Base-by-base conservation (phyloP, 1,140 invertebrate genomes). In the Drosophila kohkoa region DNA sequence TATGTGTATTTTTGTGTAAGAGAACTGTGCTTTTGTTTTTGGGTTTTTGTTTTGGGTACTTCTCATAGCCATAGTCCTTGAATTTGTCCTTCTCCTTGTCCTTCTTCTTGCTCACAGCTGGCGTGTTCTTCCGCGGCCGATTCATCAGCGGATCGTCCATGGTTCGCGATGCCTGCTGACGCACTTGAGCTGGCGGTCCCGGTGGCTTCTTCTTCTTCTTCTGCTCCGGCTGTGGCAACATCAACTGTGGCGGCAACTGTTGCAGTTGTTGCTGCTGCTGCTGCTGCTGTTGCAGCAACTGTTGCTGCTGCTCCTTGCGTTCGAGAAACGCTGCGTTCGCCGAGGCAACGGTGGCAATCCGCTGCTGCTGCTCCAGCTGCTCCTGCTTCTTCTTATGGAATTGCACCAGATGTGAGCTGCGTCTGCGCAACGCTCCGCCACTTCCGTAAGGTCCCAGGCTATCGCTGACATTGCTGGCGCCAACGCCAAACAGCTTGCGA, bases 141-240 rank as follows among this genome's bases (percentile, higher is more conserved):
- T 92, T 89, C 90, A 92, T 92, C 55, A 92, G 52, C 1, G 90
- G 90, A 72, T 87, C 82, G 0, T 92, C 90, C 90, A 92, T 91
- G 71, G 78, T 82, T 5, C 90, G 83, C 1, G 90, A 89, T 0
- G 83, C 77, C n/a, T 91, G 90, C 16, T 86, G 77, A 5, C 90
- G 57, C 46, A 77, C 82, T 20, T 91, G 90, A 0, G 90, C 71
- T 25, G 90, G 90, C 11, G 90, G 90, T 10, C 90, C 90, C 0
- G 79, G 87, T 3, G 83, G 74, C 41, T 92, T 91, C 68, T 92
- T 92, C 54, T 92, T 92, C 67, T 92, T 91, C 55, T 91, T 91
- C 16, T 82, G 75, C 3, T 79, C 73, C 30, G 69, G 68, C 59
- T 82, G 79, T 7, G 60, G 58, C 43, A 77, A 25, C 4, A 68